These are phyloP conservation scores for Acanthoscelides obtectus DNA, from an alignment of 2,888 invertebrate species.

Conservation along the genomic window DNA sequence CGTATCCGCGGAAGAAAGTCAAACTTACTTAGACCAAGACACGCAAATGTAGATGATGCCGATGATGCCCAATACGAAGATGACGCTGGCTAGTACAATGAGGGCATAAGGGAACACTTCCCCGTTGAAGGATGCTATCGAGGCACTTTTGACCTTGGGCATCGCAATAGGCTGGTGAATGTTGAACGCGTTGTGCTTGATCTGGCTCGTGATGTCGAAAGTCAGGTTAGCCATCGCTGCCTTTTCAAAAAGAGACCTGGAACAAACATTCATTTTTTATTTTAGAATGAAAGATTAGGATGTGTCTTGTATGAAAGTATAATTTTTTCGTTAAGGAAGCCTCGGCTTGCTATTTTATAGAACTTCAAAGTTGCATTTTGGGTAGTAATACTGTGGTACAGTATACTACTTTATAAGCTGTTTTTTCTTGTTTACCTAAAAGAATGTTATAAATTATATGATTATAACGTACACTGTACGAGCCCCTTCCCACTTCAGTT, in stretches of 20 bases:
- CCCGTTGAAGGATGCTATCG: slow-evolving; percentile 44
- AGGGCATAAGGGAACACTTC: slow-evolving; percentile 85
- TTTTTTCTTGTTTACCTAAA: too few species aligned
- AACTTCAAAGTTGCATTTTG: too few species aligned
- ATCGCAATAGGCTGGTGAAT: slow-evolving; percentile 58
- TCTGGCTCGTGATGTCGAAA: slow-evolving; percentile 61
- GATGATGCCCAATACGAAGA: slow-evolving; percentile 78
- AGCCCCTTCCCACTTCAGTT: too few species aligned
- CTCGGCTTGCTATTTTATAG: too few species aligned
- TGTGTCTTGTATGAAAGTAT: too few species aligned
- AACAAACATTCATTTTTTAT: too few species aligned
- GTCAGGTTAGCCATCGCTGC: slow-evolving; percentile 63
- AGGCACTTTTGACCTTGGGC: slow-evolving; percentile 44
- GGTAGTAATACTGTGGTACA: too few species aligned
- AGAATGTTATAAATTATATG: too few species aligned
- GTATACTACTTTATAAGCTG: too few species aligned
- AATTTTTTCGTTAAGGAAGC: too few species aligned
- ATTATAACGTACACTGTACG: too few species aligned
- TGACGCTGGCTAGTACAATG: slow-evolving; percentile 84
- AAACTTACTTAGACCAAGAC: slow-evolving; percentile 81
- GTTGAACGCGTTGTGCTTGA: slow-evolving; percentile 64
- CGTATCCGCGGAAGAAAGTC: neutral
- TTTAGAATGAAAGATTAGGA: too few species aligned
- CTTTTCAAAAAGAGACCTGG: slow-evolving; percentile 57
- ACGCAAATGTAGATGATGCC: slow-evolving; percentile 92